Evolutionary conservation across 2,113 vertebrate genomes (phyloP), one percentile per base, ranked within the genome.

Genomic region (Brachionichthys hirsutus): DNA sequence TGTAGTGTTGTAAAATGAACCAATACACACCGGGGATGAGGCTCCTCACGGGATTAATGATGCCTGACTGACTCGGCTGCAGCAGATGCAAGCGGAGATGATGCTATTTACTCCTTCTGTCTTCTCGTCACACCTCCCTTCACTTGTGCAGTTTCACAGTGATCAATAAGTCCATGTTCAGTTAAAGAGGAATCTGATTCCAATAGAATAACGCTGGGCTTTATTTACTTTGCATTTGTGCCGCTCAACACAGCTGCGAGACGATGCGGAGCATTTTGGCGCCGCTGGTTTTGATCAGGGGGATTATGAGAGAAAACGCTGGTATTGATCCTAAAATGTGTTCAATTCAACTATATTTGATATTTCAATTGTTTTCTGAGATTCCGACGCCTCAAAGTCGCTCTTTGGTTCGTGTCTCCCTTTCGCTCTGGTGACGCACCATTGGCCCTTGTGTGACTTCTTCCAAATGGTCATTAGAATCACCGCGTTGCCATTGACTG

Each of bases 381-480:
- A 18, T 17, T 46, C 51, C 12, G 35, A 80, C 70, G 76, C 73
- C 64, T 81, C 56, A 60, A 75, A 77, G 75, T 77, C 58, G 62
- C 67, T 75, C 70, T 60, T 59, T 62, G 62, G 75, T 61, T 70
- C 52, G 70, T 72, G 79, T 84, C 82, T 89, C 91, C 88, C 86
- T 82, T 69, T 70, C 89, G 78, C 71, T 86, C 66, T 71, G 84
- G 54, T 77, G 77, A 80, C 46, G 76, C 77, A 85, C 73, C 82
- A 18, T 65, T 78, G 75, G 70, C 85, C 82, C 87, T 88, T 86
- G 85, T 84, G 86, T 91, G 85, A 93, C 91, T 93, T 92, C 92
- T 64, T 89, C 87, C 90, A 92, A 93, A 93, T 93, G 90, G 88
- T 83, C 81, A 80, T 88, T 88, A 90, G 93, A 94, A 93, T 90